Evolutionary conservation across 2,113 vertebrate species (phyloP).

Genomic region (Emberiza fucata): DNA sequence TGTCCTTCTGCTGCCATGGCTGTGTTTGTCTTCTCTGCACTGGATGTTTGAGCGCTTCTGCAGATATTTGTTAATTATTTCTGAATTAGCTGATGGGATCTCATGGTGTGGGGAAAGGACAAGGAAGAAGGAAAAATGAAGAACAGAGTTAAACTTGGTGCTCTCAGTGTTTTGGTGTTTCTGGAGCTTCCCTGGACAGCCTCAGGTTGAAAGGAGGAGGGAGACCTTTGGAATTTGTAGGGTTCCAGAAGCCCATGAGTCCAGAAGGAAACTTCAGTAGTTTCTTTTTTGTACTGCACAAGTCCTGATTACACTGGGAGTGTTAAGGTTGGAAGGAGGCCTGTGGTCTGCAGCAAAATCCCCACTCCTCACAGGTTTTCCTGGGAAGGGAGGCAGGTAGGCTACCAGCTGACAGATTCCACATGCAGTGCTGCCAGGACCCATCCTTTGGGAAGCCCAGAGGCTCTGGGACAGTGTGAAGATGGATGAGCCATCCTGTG

Average conservation of each 20-base stretch:
- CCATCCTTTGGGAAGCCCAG: neutral
- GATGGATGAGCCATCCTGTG: neutral
- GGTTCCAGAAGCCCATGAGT: neutral
- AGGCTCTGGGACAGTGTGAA: neutral
- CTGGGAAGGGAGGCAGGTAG: neutral
- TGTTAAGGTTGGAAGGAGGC: neutral
- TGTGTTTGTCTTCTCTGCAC: neutral
- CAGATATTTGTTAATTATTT: neutral
- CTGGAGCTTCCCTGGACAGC: neutral
- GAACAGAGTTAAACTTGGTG: neutral
- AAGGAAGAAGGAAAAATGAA: neutral
- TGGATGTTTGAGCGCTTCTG: neutral
- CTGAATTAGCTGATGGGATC: neutral
- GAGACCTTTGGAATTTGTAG: neutral
- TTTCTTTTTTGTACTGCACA: neutral
- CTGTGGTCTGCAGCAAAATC: neutral
- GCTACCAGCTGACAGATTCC: neutral
- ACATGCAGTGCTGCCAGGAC: neutral
- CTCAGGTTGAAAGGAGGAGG: neutral
- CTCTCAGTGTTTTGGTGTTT: neutral
- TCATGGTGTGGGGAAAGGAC: neutral
- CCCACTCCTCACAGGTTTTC: neutral
- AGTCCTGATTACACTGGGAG: neutral
- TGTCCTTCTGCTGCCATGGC: neutral
- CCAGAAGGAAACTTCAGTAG: neutral